Percentiles rank a stretch among this genome's conserved stretches.
phyloP scores from a whole-genome alignment of 2,113 vertebrate species.

The Lepisosteus osseus region DNA sequence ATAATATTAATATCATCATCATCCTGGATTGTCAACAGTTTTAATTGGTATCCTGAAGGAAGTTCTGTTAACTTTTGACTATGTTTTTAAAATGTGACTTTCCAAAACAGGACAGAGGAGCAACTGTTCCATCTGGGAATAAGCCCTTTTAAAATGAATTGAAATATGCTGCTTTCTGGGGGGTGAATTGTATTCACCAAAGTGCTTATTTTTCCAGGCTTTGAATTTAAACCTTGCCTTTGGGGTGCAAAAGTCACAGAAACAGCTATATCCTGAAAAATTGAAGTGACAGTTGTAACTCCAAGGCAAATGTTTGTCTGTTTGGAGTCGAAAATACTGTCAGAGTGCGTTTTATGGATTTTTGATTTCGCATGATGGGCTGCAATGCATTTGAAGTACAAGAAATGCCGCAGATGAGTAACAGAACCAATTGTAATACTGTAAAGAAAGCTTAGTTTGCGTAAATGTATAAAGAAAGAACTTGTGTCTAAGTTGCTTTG shows the following conservation, averaged over 20 bases:
- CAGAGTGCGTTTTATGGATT: too few relatives aligned
- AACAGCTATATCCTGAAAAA: neutral
- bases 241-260: neutral
- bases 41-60: too few relatives aligned
- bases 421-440: too few relatives aligned
- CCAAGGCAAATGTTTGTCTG: neutral
- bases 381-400: too few relatives aligned
- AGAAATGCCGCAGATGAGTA: too few relatives aligned
- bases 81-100: neutral
- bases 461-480: too few relatives aligned
- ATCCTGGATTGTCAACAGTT: too few relatives aligned
- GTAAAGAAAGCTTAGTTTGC: too few relatives aligned
- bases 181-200: neutral
- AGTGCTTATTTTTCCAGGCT: neutral
- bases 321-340: neutral
- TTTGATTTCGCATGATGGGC: too few relatives aligned
- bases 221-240: neutral
- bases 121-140: neutral
- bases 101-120: neutral
- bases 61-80: neutral
- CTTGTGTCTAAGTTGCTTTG: too few relatives aligned
- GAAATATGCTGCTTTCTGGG: constrained; percentile 1
- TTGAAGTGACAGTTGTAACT: neutral
- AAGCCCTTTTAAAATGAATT: constrained; percentile 12
- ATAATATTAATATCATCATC: too few relatives aligned